Conservation (phyloP, 2,113 vertebrate genomes). For the Bufo gargarizans region DNA sequence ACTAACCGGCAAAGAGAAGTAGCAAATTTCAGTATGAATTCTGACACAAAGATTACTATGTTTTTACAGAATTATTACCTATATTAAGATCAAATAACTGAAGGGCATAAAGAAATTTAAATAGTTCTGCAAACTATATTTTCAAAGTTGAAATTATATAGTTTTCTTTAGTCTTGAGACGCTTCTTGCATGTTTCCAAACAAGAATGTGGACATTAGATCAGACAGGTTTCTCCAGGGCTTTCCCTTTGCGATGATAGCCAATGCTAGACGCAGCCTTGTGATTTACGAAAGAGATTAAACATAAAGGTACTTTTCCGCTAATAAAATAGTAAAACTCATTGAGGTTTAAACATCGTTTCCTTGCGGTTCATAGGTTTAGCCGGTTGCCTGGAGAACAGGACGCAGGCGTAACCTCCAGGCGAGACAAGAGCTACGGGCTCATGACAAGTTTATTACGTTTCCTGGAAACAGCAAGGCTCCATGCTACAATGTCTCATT, state of each 20-base stretch:
- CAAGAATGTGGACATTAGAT: conserved; percentile 6
- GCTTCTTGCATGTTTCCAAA: background rate
- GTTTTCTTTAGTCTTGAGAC: background rate
- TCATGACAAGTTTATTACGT: conserved; percentile 36
- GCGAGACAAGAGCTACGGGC: background rate
- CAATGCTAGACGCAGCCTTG: background rate
- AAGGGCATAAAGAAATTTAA: too few relatives aligned
- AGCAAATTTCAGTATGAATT: too few relatives aligned
- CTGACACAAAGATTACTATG: too few relatives aligned
- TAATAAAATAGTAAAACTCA: background rate
- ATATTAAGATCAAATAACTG: too few relatives aligned
- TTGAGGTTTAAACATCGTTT: conserved; percentile 39
- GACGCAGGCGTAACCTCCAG: background rate
- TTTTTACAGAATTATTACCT: too few relatives aligned
- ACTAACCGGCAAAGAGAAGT: too few relatives aligned
- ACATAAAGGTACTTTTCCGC: conserved; percentile 4
- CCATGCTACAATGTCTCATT: background rate
- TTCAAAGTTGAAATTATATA: background rate
- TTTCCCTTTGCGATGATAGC: conserved; percentile 24
- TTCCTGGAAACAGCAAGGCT: background rate
- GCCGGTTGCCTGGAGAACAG: conserved; percentile 21
- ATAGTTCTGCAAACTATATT: background rate
- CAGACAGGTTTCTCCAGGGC: background rate
- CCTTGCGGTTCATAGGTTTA: conserved; percentile 33
- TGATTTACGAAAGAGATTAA: conserved; percentile 35